Conservation (phyloP, 2,113 vertebrate species). For the Motacilla tschutschensis region DNA sequence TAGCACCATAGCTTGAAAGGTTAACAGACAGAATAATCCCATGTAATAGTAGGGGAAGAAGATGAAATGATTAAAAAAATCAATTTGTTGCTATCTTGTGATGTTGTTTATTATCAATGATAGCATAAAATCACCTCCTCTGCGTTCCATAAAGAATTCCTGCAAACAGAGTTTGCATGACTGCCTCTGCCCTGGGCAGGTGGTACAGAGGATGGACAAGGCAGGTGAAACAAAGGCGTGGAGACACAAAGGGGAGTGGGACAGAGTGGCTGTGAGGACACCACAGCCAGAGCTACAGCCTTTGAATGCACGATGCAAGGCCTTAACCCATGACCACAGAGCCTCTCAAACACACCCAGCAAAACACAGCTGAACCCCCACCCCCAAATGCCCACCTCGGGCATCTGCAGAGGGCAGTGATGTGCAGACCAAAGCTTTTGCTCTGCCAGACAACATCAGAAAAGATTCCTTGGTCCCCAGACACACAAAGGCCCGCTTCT, state of each 20-base stretch:
- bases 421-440: neutral
- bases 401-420: neutral
- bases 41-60: neutral
- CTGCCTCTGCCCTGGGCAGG: neutral
- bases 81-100: neutral
- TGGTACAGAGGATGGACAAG: too few relatives aligned
- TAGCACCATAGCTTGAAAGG: slow-evolving; percentile 33
- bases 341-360: neutral
- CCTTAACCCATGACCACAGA: accelerated
- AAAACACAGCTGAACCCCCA: neutral
- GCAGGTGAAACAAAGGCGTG: neutral
- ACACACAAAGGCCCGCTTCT: neutral
- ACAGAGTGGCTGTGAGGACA: neutral
- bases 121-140: neutral
- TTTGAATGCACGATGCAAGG: accelerated
- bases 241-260: neutral
- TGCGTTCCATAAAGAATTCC: neutral
- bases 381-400: neutral
- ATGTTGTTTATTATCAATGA: neutral
- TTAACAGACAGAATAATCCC: slow-evolving; percentile 17
- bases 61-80: slow-evolving; percentile 20
- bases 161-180: neutral
- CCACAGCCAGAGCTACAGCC: accelerated
- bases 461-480: neutral
- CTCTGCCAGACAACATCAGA: neutral